These are phyloP conservation scores for Julus scandinavius DNA, from an alignment of 2,888 invertebrate genomes.

Conservation along the genomic window DNA sequence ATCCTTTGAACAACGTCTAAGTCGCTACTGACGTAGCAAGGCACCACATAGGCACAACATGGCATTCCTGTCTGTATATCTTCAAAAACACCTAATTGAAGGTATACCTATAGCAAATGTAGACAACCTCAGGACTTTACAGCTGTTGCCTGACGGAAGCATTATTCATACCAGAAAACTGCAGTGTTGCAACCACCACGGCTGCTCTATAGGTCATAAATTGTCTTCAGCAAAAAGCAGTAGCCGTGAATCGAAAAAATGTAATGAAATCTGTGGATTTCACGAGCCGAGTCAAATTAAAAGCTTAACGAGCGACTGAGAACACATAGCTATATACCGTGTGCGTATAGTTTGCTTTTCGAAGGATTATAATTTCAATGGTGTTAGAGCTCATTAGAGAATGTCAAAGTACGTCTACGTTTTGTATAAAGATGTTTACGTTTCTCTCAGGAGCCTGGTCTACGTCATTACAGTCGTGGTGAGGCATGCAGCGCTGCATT, in stretches of 20 bases:
- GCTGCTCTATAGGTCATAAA: not conserved
- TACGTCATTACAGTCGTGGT: not conserved
- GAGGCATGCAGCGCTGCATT: not conserved
- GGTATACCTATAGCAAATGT: not conserved
- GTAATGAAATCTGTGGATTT: not conserved
- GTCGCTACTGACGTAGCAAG: no score
- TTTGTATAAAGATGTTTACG: not conserved
- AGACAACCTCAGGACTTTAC: not conserved
- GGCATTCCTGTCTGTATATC: no score
- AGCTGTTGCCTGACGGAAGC: not conserved
- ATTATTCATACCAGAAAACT: not conserved
- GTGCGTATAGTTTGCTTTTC: not conserved
- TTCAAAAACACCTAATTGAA: no score
- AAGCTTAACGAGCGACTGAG: not conserved
- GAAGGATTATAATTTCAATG: slow-evolving; percentile 21
- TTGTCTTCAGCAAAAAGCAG: not conserved
- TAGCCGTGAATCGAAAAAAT: not conserved
- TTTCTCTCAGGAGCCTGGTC: not conserved
- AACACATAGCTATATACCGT: not conserved
- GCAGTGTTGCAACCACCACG: no score
- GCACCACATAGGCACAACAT: no score
- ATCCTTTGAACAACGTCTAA: no score
- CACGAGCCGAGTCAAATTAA: not conserved
- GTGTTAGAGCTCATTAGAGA: not conserved
- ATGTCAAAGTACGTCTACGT: not conserved